Evolutionary conservation across 1,140 invertebrate species (phyloP).

Genomic region (Teleopsis dalmanni): DNA sequence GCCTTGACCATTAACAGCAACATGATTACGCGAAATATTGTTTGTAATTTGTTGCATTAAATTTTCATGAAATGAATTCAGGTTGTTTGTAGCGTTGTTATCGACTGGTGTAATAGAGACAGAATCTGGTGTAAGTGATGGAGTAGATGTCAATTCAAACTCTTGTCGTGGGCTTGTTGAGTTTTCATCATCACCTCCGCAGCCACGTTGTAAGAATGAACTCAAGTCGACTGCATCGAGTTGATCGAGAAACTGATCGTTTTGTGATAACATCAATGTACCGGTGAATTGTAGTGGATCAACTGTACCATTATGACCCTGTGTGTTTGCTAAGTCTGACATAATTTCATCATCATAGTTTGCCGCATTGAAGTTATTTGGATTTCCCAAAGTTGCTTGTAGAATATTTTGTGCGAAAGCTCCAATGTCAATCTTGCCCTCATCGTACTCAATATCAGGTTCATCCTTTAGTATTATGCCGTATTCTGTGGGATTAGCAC

Average conservation of each 20-base stretch:
- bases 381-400: slow-evolving; percentile 47
- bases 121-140: slow-evolving; percentile 57
- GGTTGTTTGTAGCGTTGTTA: slow-evolving; percentile 27
- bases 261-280: slow-evolving; percentile 66
- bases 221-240: slow-evolving; percentile 67
- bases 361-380: slow-evolving; percentile 57
- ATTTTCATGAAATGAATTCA: slow-evolving; percentile 61
- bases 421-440: slow-evolving; percentile 58
- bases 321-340: slow-evolving; percentile 58
- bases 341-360: slow-evolving; percentile 68
- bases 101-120: slow-evolving; percentile 57
- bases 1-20: slow-evolving; percentile 14
- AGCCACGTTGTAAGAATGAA: slow-evolving; percentile 59
- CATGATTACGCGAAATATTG: slow-evolving; percentile 39
- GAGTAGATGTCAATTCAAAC: slow-evolving; percentile 48
- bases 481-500: slow-evolving; percentile 66
- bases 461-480: slow-evolving; percentile 70
- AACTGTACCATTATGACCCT: slow-evolving; percentile 47
- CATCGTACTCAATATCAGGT: slow-evolving; percentile 65
- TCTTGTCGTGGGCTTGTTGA: slow-evolving; percentile 45
- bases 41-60: slow-evolving; percentile 49
- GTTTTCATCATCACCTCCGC: slow-evolving; percentile 51
- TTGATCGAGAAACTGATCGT: slow-evolving; percentile 66
- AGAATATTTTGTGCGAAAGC: slow-evolving; percentile 41
- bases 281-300: slow-evolving; percentile 75